Percentiles rank a stretch among this genome's conserved stretches.
phyloP scores from a whole-genome alignment of 1,140 invertebrate genomes.

The Macrobrachium rosenbergii region DNA sequence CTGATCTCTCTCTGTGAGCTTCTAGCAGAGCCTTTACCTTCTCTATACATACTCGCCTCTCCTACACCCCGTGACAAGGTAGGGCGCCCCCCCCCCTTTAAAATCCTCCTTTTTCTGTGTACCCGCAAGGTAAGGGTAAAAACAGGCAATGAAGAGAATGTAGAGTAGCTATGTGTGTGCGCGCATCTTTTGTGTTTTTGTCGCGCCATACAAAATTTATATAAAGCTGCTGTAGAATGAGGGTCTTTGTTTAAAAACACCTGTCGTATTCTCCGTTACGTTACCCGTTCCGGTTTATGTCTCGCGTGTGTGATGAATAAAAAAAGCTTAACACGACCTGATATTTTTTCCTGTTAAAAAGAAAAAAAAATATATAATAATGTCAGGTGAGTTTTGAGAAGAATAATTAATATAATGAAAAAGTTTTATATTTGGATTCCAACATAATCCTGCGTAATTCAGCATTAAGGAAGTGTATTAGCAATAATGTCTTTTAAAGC shows the following conservation, averaged over 20 bases:
- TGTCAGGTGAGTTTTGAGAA: no score
- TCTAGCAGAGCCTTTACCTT: not conserved
- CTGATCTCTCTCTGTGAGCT: not conserved
- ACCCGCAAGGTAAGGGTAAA: not conserved
- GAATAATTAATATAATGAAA: no score
- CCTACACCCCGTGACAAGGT: not conserved
- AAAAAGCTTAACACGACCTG: no score
- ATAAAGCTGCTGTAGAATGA: not conserved
- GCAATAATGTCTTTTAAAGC: no score
- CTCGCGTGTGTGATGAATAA: no score
- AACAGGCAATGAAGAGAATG: not conserved
- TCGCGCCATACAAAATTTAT: not conserved
- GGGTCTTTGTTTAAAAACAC: not conserved
- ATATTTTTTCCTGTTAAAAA: no score
- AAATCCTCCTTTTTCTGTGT: not conserved
- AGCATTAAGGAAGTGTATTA: no score
- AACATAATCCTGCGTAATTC: no score
- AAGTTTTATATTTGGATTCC: no score
- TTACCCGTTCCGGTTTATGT: no score
- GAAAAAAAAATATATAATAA: no score
- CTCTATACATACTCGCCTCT: not conserved
- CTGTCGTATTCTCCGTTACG: no score
- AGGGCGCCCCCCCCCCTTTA: not conserved
- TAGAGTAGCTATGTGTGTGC: not conserved
- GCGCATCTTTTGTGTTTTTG: not conserved